Evolutionary conservation across 2,888 invertebrate species (phyloP), one percentile per base, ranked within the genome.

Genomic region (Harmothoe impar): DNA sequence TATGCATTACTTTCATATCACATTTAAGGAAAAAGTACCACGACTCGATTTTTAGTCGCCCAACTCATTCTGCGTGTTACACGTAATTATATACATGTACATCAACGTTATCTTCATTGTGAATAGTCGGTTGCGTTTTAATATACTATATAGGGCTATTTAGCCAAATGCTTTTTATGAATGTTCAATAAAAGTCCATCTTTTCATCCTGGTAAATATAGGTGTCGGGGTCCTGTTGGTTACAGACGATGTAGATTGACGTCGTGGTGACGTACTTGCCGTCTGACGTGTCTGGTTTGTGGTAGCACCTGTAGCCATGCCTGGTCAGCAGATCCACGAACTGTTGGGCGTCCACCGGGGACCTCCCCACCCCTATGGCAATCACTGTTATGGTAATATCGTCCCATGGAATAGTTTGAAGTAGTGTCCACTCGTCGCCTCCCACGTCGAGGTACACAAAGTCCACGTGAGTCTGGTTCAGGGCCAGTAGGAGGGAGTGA

Each of bases 381-480:
- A 86, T 56, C 17, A 86, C 86, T 33, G 86, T 54, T 20, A 56
- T 20, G n/a, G 52, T 29, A 25, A 86, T 33, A 29, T 86, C 86
- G 20, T 52, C 54, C 86, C 86, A 86, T 29, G 86, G 86, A 56
- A 86, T 86, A 12, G 31, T 56, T 31, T 86, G 52, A 54, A 86
- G 86, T 86, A 54, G 0, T 20, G 54, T 29, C 86, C 86, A 86
- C 54, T 86, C 86, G 0, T 86, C 86, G 0, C 56, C 86, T 3
- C 86, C 54, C 15, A 86, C 52, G 20, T 86, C 86, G 0, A 86
- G 56, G 25, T 10, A 54, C 25, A 86, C 20, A 29, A 86, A 86
- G 56, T 86, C 86, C 29, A 86, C 29, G 20, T 54, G 56, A 15
- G 52, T 86, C 29, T 52, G 25, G 15, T 86, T 86, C 15, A 86